Percentiles rank a stretch among this genome's conserved stretches.
These are phyloP conservation scores for Sarcophaga bullata DNA, from an alignment of 1,140 invertebrate genomes.

Conservation along the genomic window DNA sequence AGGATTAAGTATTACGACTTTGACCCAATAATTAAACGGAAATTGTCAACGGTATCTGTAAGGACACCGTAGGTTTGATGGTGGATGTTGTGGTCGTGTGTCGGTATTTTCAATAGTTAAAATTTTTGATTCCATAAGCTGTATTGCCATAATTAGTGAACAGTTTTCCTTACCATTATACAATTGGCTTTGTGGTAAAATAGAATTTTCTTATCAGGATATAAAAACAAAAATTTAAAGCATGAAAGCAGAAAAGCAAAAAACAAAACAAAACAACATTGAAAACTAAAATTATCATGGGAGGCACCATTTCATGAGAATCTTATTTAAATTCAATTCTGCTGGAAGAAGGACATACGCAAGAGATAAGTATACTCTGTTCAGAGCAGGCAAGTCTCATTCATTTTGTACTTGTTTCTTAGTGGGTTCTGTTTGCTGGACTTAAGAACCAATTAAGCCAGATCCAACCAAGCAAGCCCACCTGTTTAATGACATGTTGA, in stretches of 20 bases:
- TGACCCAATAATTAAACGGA: no score
- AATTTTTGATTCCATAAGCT: not conserved
- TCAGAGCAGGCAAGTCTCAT: not conserved
- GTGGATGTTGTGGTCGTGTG: no score
- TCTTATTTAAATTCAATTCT: constrained; percentile 16
- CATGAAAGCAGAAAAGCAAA: not conserved
- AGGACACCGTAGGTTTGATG: no score
- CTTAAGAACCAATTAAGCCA: not conserved
- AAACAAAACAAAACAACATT: constrained; percentile 6
- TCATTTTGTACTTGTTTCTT: no score
- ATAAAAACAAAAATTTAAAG: constrained; percentile 26
- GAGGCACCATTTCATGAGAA: constrained; percentile 30
- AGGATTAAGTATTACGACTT: no score
- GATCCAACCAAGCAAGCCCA: no score
- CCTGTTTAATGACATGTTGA: constrained; percentile 19
- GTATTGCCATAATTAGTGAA: constrained; percentile 30
- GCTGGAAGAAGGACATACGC: not conserved
- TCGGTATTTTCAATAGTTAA: no score
- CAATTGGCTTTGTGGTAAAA: not conserved
- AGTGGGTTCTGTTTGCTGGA: not conserved
- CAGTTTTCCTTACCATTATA: not conserved
- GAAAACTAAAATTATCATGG: constrained; percentile 30
- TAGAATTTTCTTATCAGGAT: constrained; percentile 31
- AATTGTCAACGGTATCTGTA: no score
- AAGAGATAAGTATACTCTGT: not conserved